These are phyloP conservation scores for Rotaria magnacalcarata DNA, from an alignment of 2,888 invertebrate genomes.

Conservation along the genomic window DNA sequence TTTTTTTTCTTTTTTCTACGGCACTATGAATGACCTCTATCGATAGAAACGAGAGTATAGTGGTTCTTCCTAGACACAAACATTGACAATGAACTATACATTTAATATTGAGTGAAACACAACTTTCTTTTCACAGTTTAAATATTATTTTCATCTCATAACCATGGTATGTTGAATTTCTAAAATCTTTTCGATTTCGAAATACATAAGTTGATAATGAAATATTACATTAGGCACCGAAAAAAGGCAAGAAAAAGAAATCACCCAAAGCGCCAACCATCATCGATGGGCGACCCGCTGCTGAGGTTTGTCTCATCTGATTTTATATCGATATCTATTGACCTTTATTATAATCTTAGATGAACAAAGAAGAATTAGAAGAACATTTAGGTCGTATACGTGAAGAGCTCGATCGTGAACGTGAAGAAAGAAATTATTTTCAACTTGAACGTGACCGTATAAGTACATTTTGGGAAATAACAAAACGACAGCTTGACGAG, in stretches of 20 bases:
- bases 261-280: neutral
- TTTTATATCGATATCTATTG: too few relatives aligned
- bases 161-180: neutral
- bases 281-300: neutral
- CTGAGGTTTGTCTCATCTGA: neutral
- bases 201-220: neutral
- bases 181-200: too few relatives aligned
- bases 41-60: neutral
- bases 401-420: constrained; percentile 83
- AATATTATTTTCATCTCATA: neutral
- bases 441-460: constrained; percentile 89
- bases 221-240: neutral
- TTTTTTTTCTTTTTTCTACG: neutral
- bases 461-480: constrained; percentile 90
- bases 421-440: constrained; percentile 89
- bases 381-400: constrained; percentile 77
- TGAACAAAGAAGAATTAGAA: constrained; percentile 86
- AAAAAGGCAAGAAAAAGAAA: constrained; percentile 24
- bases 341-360: constrained; percentile 54
- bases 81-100: neutral
- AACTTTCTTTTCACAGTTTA: neutral
- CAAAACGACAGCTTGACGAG: constrained; percentile 80
- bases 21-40: neutral
- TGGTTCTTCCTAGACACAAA: neutral
- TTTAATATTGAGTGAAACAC: neutral